phyloP scores from a whole-genome alignment of 1,140 invertebrate species.

The Akabosia matsudoensis region DNA sequence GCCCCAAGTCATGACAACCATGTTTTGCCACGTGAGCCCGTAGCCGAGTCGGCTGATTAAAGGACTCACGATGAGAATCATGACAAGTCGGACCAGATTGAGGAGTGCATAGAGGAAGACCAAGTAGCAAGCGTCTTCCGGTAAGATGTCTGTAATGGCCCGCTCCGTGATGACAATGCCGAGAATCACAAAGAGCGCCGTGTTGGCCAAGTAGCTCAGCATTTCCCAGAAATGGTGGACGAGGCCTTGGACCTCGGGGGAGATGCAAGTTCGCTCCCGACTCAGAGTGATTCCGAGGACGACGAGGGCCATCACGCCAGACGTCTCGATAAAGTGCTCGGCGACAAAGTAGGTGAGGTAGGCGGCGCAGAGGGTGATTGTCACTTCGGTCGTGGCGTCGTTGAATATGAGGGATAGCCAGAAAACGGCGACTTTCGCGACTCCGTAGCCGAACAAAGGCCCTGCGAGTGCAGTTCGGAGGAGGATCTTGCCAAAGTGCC shows the following conservation, averaged over 20 bases:
- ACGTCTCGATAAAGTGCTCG: slow-evolving; percentile 51
- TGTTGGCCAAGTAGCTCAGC: slow-evolving; percentile 19
- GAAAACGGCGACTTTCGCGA: slow-evolving; percentile 50
- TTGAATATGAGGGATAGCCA: slow-evolving; percentile 50
- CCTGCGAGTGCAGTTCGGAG: slow-evolving; percentile 49
- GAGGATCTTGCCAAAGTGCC: slow-evolving; percentile 18
- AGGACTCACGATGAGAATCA: slow-evolving; percentile 52
- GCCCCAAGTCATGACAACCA: slow-evolving; percentile 43
- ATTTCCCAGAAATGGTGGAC: slow-evolving; percentile 52
- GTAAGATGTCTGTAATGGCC: slow-evolving; percentile 42
- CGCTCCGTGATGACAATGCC: slow-evolving; percentile 53
- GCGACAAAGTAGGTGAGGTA: slow-evolving; percentile 53
- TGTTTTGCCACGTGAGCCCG: slow-evolving; percentile 52
- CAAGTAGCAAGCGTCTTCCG: slow-evolving; percentile 51
- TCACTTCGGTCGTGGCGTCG: slow-evolving; percentile 51
- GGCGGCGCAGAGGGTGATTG: slow-evolving; percentile 52
- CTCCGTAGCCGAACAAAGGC: slow-evolving; percentile 51
- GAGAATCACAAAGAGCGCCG: slow-evolving; percentile 52
- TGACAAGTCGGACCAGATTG: slow-evolving; percentile 51
- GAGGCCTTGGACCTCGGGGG: slow-evolving; percentile 53
- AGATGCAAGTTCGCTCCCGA: slow-evolving; percentile 52
- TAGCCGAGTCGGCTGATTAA: slow-evolving; percentile 54
- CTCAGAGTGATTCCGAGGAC: slow-evolving; percentile 52
- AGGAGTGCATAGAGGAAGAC: slow-evolving; percentile 52
- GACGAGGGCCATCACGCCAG: slow-evolving; percentile 54